Evolutionary conservation across 2,797 vertebrate species (phyloP), one percentile per base, ranked within the genome.

Genomic region (Acrocephalus scirpaceus): DNA sequence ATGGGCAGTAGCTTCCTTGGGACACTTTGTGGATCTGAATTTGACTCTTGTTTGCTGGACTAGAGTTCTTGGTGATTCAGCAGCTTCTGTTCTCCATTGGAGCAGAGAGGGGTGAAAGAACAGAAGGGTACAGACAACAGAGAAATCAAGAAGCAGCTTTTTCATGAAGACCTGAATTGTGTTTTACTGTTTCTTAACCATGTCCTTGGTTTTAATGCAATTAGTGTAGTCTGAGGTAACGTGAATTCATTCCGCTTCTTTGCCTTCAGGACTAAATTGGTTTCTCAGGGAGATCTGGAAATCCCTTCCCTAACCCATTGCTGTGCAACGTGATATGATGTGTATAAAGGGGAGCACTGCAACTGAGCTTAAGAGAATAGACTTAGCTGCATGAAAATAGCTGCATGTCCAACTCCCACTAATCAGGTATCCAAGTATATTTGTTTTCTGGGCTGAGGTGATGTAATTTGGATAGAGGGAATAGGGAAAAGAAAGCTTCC

Each of bases 281-380:
- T 95, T 96, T 97, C 92, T 93, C 32, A 36, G 95, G 93, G 94
- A 96, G 89, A 73, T 88, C 78, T 94, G 90, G 75, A 96, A 95
- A 92, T 93, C 77, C 60, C 83, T 95, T 91, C 87, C 84, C 66
- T 87, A 62, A 48, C 62, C 53, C 56, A 50, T 93, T 78, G 51
- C 38, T 25, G 50, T 93, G 74, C 82, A 93, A 87, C 23, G n/a
- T 4, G 14, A 29, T 82, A 58, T 9, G 65, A 86, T 77, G 50
- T 62, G 13, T 82, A 7, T 88, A 48, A 90, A 85, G 30, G 81
- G 65, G 45, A 92, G 32, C 40, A 32, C 38, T 50, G 84, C 38
- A 73, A 47, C 38, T 58, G 42, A 91, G 29, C 25, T 87, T 45
- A 62, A 78, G 73, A 82, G 47, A 50, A 16, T 38, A 42, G 29